phyloP scores from a whole-genome alignment of 2,888 invertebrate genomes.

The Belgica antarctica region DNA sequence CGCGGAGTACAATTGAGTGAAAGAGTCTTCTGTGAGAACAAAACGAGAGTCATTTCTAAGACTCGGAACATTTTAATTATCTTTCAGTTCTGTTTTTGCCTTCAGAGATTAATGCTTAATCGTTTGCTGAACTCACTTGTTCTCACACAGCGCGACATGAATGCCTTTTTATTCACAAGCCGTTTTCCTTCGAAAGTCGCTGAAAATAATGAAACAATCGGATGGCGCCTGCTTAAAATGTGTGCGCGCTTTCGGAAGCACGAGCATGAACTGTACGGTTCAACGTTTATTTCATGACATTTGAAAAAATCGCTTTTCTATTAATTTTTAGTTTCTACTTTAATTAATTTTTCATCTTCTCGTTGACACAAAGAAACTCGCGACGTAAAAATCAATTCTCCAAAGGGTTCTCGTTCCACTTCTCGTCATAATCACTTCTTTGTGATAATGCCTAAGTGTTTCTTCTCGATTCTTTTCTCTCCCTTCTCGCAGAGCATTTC shows the following conservation, averaged over 20 bases:
- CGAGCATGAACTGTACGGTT: background rate
- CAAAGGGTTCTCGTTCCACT: conserved; percentile 23
- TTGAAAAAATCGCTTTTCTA: background rate
- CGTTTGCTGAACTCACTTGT: conserved; percentile 26
- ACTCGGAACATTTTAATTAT: conserved; percentile 25
- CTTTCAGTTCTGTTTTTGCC: background rate
- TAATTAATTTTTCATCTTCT: conserved; percentile 13
- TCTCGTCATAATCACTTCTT: conserved; percentile 40
- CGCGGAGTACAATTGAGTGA: background rate
- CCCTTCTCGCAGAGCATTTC: background rate
- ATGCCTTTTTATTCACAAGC: background rate
- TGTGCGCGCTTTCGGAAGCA: background rate
- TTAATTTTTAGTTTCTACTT: background rate
- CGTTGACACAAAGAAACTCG: conserved; percentile 10
- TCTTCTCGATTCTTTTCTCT: conserved; percentile 18
- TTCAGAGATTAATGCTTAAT: conserved; percentile 21
- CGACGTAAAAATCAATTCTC: background rate
- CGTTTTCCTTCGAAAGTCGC: background rate
- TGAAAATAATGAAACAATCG: conserved; percentile 17
- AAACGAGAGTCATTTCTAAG: conserved; percentile 10
- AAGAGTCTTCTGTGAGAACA: background rate
- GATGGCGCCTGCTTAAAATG: conserved; percentile 2
- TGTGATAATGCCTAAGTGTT: conserved; percentile 37
- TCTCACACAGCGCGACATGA: conserved; percentile 27
- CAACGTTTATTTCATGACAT: background rate